These are phyloP conservation scores for Tiphia femorata DNA, from an alignment of 2,888 invertebrate genomes.

Conservation along the genomic window DNA sequence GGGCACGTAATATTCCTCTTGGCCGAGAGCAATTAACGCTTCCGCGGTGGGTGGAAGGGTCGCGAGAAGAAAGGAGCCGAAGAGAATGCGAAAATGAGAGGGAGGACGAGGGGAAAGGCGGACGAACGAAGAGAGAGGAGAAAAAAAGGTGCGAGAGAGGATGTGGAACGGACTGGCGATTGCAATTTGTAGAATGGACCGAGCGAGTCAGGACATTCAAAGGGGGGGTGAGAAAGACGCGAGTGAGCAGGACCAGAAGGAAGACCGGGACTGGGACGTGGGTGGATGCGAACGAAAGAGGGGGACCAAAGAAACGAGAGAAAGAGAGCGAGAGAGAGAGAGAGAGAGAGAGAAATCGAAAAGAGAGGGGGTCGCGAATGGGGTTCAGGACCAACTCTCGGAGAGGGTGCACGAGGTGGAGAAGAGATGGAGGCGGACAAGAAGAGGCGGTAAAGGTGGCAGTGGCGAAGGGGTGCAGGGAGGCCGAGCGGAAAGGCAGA, in stretches of 20 bases:
- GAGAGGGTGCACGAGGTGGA: conserved; percentile 24
- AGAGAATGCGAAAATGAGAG: conserved; percentile 14
- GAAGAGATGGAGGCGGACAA: conserved; percentile 21
- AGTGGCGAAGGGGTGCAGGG: conserved; percentile 15
- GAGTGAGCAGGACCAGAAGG: conserved; percentile 14
- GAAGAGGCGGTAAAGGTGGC: conserved; percentile 22
- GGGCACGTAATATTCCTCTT: too few relatives aligned
- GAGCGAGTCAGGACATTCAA: conserved; percentile 1
- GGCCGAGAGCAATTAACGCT: conserved; percentile 25
- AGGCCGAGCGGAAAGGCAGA: conserved; percentile 46
- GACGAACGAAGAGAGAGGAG: too few relatives aligned
- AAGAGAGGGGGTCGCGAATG: neutral
- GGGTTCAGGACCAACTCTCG: neutral
- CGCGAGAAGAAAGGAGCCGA: neutral
- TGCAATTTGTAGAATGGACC: conserved; percentile 56
- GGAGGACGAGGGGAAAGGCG: conserved; percentile 26
- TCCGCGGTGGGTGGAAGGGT: conserved; percentile 10
- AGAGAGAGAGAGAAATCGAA: too few relatives aligned
- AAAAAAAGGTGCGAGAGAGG: too few relatives aligned
- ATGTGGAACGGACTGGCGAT: conserved; percentile 50
- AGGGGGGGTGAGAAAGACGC: conserved; percentile 23
- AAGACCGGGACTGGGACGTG: conserved; percentile 14
- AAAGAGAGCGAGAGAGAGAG: conserved; percentile 9
- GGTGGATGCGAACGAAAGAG: conserved; percentile 7
- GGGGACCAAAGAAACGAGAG: too few relatives aligned